A percentile compares a stretch with the other conserved stretches of the same genome.
Conservation (phyloP, 2,113 vertebrate genomes). For the Gallinago paraguaiae region DNA sequence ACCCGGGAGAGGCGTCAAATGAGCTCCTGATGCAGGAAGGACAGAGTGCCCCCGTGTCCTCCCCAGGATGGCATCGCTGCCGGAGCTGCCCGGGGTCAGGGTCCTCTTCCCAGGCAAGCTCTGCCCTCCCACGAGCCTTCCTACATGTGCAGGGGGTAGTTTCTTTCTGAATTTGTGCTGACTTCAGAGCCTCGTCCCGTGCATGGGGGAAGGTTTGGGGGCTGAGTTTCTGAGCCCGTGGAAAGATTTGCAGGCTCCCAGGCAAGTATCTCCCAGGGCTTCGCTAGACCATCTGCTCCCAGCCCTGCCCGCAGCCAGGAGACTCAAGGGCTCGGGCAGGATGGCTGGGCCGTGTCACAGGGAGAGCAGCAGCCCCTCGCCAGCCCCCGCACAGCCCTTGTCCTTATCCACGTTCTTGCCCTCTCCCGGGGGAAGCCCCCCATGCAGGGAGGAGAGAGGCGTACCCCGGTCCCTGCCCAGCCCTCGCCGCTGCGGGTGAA, state of each 20-base stretch:
- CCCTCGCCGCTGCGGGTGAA: neutral
- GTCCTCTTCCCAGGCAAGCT: neutral
- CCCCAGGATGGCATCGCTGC: rapidly evolving
- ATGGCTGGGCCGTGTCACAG: neutral
- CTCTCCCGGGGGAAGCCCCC: neutral
- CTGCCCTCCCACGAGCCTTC: neutral
- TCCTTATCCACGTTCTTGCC: neutral
- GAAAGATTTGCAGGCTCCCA: neutral
- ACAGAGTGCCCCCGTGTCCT: neutral
- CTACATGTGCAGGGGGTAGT: rapidly evolving
- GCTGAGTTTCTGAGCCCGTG: neutral
- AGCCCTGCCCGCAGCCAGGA: neutral
- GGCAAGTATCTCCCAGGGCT: neutral
- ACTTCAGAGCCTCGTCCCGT: neutral
- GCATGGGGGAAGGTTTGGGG: too few species aligned
- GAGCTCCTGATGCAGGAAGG: neutral
- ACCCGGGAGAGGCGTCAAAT: neutral
- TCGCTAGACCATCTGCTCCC: neutral
- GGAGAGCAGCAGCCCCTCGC: neutral
- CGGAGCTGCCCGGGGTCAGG: neutral
- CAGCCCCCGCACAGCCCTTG: too few species aligned
- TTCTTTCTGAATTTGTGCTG: neutral
- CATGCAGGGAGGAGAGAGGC: rapidly evolving
- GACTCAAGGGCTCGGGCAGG: rapidly evolving
- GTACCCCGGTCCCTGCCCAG: neutral